These are phyloP conservation scores for Sarcophaga carnaria DNA, from an alignment of 2,888 invertebrate genomes.

Conservation along the genomic window DNA sequence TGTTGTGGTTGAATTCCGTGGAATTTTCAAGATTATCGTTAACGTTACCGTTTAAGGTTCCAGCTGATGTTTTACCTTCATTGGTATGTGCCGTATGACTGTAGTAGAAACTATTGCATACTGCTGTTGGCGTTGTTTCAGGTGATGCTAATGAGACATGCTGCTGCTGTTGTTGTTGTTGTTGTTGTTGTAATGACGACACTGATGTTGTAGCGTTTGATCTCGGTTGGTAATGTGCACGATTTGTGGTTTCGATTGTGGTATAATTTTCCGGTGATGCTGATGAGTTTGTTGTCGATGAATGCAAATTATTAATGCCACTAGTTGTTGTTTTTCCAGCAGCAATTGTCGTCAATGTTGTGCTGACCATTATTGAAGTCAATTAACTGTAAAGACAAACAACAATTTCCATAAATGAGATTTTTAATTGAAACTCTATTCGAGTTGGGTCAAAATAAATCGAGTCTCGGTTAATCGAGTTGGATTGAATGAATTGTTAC, in stretches of 20 bases:
- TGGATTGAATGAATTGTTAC: too few relatives aligned
- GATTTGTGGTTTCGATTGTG: conserved; percentile 71
- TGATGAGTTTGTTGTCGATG: conserved; percentile 70
- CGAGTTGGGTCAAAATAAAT: background rate
- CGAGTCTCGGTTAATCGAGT: too few relatives aligned
- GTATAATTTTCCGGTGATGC: conserved; percentile 65
- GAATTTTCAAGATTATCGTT: conserved; percentile 58
- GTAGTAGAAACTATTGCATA: conserved; percentile 52
- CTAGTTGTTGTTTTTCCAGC: conserved; percentile 81
- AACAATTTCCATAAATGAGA: conserved; percentile 5
- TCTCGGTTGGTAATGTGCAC: conserved; percentile 70
- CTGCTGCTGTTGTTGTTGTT: conserved; percentile 71
- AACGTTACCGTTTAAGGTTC: conserved; percentile 47
- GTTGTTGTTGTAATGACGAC: conserved; percentile 67
- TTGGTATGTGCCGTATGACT: conserved; percentile 42
- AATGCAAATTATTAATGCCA: conserved; percentile 73
- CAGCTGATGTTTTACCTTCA: conserved; percentile 26
- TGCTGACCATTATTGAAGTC: conserved; percentile 82
- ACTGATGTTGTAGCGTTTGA: conserved; percentile 73
- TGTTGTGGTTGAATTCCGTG: conserved; percentile 69
- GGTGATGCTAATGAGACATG: conserved; percentile 59
- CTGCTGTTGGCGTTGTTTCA: conserved; percentile 32
- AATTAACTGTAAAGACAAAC: conserved; percentile 75
- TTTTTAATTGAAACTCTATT: background rate
- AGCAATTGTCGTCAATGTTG: conserved; percentile 82